Conservation (phyloP, 2,113 vertebrate genomes). For the Brachyhypopomus gauderio region DNA sequence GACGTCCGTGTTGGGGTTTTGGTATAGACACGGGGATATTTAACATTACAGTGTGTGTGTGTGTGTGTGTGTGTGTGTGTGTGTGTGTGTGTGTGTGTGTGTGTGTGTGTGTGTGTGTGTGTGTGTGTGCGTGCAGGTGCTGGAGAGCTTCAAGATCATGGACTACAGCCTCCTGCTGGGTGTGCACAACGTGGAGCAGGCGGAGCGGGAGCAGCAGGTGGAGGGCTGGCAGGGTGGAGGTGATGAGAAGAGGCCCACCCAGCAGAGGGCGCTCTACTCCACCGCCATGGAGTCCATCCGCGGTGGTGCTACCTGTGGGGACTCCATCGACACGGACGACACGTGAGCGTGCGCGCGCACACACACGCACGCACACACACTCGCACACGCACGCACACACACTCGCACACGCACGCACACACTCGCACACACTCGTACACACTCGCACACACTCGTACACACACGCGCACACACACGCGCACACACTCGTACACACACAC, state of each 20-base stretch:
- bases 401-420: too few species aligned
- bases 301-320: slow-evolving; percentile 86
- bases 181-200: slow-evolving; percentile 90
- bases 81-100: not conserved
- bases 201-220: slow-evolving; percentile 81
- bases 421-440: too few species aligned
- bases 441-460: too few species aligned
- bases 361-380: not conserved
- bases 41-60: too few species aligned
- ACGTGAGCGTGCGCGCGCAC: slow-evolving; percentile 74
- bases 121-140: slow-evolving; percentile 75
- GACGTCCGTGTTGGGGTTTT: too few species aligned
- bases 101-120: not conserved
- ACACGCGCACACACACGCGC: not conserved
- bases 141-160: slow-evolving; percentile 99
- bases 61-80: slow-evolving; percentile 39
- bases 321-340: slow-evolving; percentile 89
- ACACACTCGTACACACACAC: not conserved
- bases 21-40: too few species aligned
- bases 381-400: too few species aligned
- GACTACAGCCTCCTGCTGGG: slow-evolving; percentile 97
- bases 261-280: slow-evolving; percentile 92
- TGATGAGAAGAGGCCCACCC: slow-evolving; percentile 85
- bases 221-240: slow-evolving; percentile 82
- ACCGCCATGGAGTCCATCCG: slow-evolving; percentile 99